Conservation (phyloP, 1,140 invertebrate species). For the Papilio dardanus region DNA sequence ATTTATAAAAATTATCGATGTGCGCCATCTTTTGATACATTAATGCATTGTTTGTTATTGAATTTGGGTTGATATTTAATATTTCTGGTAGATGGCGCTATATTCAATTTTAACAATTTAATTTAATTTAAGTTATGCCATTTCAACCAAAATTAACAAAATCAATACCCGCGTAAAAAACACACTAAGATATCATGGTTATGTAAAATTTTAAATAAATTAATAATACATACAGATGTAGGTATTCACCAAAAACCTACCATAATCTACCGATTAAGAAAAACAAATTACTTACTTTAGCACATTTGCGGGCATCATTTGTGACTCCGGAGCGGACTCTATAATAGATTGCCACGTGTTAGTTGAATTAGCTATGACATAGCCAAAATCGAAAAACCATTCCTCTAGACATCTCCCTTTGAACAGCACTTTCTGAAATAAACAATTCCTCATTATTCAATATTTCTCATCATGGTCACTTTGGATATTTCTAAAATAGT, state of each 20-base stretch:
- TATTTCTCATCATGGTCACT: too few species aligned
- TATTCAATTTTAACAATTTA: neutral
- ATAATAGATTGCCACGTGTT: slow-evolving; percentile 99
- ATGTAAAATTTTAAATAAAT: too few species aligned
- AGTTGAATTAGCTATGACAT: slow-evolving; percentile 98
- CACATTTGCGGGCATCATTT: slow-evolving; percentile 99
- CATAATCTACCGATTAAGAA: too few species aligned
- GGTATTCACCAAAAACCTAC: slow-evolving; percentile 26
- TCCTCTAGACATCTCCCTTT: slow-evolving; percentile 94
- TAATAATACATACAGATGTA: neutral
- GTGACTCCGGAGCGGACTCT: slow-evolving; percentile 98
- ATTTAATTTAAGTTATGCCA: neutral
- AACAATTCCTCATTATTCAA: too few species aligned
- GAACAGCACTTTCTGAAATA: slow-evolving; percentile 86
- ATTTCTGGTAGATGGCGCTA: neutral
- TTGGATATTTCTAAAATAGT: too few species aligned
- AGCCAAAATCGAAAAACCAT: slow-evolving; percentile 99
- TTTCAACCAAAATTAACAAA: neutral
- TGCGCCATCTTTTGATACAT: neutral
- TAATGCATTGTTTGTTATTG: too few species aligned
- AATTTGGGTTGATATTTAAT: neutral
- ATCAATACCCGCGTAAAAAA: neutral
- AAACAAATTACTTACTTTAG: slow-evolving; percentile 85
- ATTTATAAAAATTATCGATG: neutral
- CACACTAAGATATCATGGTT: too few species aligned